Conservation (phyloP, 2,797 vertebrate species). For the Rhinatrema bivittatum region DNA sequence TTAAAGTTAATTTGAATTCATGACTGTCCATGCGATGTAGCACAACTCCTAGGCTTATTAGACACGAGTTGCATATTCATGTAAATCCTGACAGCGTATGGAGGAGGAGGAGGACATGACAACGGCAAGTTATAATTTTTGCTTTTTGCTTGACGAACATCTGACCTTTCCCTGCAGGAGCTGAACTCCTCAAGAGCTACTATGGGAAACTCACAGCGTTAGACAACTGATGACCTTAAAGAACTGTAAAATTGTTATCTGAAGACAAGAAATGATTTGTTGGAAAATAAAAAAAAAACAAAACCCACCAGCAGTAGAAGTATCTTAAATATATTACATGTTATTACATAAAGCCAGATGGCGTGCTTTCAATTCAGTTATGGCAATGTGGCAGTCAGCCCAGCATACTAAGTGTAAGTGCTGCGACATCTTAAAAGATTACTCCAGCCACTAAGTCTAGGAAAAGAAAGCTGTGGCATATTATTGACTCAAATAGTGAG, state of each 20-base stretch:
- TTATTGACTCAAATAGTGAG: constrained; percentile 37
- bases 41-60: not conserved
- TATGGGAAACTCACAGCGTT: constrained; percentile 4
- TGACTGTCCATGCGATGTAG: constrained; percentile 3
- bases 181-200: not conserved
- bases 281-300: constrained; percentile 40
- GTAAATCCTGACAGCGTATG: not conserved
- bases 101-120: not conserved
- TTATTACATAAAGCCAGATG: constrained; percentile 45
- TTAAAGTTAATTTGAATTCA: constrained; percentile 17
- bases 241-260: constrained; percentile 35
- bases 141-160: not conserved
- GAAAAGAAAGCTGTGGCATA: constrained; percentile 35
- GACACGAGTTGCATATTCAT: constrained; percentile 4
- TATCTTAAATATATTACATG: constrained; percentile 35
- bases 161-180: not conserved
- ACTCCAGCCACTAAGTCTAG: constrained; percentile 32
- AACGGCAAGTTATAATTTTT: not conserved
- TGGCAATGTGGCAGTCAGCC: constrained; percentile 20
- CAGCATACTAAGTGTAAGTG: constrained; percentile 34
- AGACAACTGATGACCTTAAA: constrained; percentile 26
- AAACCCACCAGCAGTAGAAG: constrained; percentile 15
- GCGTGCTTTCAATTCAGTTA: constrained; percentile 41
- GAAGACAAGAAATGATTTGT: constrained; percentile 40
- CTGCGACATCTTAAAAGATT: constrained; percentile 29